phyloP scores from a whole-genome alignment of 2,113 vertebrate genomes.

The Hydropotes inermis region DNA sequence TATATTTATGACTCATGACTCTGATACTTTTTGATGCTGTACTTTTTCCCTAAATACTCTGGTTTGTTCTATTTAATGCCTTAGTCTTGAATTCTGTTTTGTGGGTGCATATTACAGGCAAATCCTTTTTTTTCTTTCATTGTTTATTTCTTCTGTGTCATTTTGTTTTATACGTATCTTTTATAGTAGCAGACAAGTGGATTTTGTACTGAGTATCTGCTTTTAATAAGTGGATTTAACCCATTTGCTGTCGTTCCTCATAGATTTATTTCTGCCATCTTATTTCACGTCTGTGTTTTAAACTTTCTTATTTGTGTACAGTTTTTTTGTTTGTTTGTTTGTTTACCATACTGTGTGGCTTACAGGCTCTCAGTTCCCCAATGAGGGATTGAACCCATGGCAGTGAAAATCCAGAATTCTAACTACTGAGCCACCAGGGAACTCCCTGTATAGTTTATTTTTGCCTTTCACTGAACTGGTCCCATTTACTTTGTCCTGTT shows the following conservation, averaged over 20 bases:
- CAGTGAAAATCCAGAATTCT: background rate
- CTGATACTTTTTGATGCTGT: background rate
- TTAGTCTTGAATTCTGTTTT: background rate
- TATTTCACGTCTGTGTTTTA: background rate
- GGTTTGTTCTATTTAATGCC: background rate
- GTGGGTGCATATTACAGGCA: background rate
- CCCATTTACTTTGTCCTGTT: background rate
- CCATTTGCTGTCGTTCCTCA: background rate
- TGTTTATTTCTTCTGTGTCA: background rate
- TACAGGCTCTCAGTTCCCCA: background rate
- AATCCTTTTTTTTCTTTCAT: background rate
- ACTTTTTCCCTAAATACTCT: background rate
- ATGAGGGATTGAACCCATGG: background rate
- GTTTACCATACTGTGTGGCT: background rate
- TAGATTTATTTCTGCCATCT: background rate
- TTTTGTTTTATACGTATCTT: background rate
- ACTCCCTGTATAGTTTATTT: background rate
- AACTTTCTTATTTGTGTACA: background rate
- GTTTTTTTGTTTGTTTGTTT: background rate
- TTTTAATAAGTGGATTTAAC: background rate
- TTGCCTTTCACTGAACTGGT: background rate
- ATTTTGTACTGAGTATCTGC: background rate
- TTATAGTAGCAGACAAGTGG: background rate
- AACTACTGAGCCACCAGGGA: background rate
- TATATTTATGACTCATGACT: background rate